Percentiles rank a stretch among this genome's conserved stretches.
Evolutionary conservation across 2,888 invertebrate genomes (phyloP).

Genomic region (Cyclophora punctaria): DNA sequence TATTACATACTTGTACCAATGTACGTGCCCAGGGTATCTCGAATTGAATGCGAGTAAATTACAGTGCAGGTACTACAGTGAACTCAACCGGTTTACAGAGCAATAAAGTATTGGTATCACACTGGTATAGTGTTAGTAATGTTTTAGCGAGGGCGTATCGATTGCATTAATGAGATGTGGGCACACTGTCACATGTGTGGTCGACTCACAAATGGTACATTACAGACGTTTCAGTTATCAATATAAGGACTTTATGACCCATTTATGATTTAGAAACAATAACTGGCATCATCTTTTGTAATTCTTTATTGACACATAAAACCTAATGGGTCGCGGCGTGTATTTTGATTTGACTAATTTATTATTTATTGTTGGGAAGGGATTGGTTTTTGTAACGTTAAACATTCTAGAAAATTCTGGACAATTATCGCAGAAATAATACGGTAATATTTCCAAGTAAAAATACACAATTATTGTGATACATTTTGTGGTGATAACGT

Average conservation of each 20-base stretch:
- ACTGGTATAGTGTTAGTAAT: slow-evolving; percentile 45
- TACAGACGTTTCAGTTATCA: slow-evolving; percentile 52
- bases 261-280: slow-evolving; percentile 62
- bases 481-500: no score
- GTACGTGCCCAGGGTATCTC: no score
- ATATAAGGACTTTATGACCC: slow-evolving; percentile 46
- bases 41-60: slow-evolving; percentile 9
- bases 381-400: no score
- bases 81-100: slow-evolving; percentile 38
- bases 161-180: slow-evolving; percentile 72
- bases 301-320: slow-evolving; percentile 5
- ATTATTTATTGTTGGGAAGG: no score
- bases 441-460: no score
- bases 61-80: slow-evolving; percentile 25
- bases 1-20: no score
- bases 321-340: no score
- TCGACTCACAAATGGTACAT: slow-evolving; percentile 49
- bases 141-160: slow-evolving; percentile 64
- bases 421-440: no score
- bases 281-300: slow-evolving; percentile 34
- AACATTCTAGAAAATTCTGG: no score
- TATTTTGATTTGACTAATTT: no score
- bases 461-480: no score
- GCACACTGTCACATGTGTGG: slow-evolving; percentile 67
- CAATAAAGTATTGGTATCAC: slow-evolving; percentile 46